Conservation (phyloP, 2,888 invertebrate genomes). For the Drosophila antonietae region DNA sequence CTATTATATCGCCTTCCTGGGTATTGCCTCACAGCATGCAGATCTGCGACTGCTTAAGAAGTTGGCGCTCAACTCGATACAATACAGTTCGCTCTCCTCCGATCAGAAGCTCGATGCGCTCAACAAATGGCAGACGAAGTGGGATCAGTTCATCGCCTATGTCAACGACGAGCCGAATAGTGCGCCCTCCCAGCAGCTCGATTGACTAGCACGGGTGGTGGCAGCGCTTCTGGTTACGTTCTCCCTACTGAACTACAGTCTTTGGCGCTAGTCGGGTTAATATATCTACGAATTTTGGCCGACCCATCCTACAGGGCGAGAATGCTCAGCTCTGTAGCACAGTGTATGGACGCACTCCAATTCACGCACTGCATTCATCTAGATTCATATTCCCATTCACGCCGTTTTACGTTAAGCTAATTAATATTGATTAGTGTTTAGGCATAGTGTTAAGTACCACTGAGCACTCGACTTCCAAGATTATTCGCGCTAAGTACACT, state of each 20-base stretch:
- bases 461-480: conserved; percentile 20
- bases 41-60: conserved; percentile 90
- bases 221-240: conserved; percentile 52
- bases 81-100: conserved; percentile 87
- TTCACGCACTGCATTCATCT: conserved; percentile 26
- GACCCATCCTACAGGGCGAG: not conserved
- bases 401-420: conserved; percentile 53
- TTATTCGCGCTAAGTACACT: conserved; percentile 22
- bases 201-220: conserved; percentile 82
- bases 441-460: conserved; percentile 33
- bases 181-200: conserved; percentile 55
- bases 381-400: conserved; percentile 20
- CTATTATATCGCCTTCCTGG: conserved; percentile 91
- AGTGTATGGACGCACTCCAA: conserved; percentile 1
- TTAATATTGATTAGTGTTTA: conserved; percentile 64
- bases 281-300: conserved; percentile 5
- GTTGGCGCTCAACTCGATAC: conserved; percentile 90
- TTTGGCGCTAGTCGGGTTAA: conserved; percentile 54
- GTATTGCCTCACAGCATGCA: conserved; percentile 88
- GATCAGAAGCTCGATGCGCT: conserved; percentile 85
- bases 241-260: conserved; percentile 40
- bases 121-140: conserved; percentile 86
- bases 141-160: conserved; percentile 86
- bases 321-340: conserved; percentile 21
- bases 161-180: conserved; percentile 50